Evolutionary conservation across 2,113 vertebrate genomes (phyloP), one percentile per base, ranked within the genome.

Genomic region (Paedocypris sp.): DNA sequence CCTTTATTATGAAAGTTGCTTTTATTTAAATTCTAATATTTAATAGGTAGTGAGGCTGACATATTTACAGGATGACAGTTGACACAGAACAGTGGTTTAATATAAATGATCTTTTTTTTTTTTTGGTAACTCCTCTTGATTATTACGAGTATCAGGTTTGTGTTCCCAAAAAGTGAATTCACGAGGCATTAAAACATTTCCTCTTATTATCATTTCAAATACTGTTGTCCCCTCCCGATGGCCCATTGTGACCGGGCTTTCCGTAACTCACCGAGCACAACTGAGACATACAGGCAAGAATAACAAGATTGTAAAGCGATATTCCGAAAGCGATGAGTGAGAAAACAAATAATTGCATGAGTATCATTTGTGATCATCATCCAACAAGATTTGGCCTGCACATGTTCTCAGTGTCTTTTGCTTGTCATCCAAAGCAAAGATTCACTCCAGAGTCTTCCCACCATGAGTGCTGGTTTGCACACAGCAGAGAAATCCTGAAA

Each of bases 301-400:
- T 72, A 59, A 64, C 29, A 13, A 26, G 69, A 74, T 71, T 62
- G 26, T 51, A 22, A 64, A 71, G 62, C 58, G 13, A 57, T 60
- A 42, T 18, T 46, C 38, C 56, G 71, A 57, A 31, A 60, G 64
- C 75, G 72, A 72, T 66, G 54, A 58, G 61, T 70, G 62, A 69
- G 66, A 69, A 75, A 69, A 73, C 60, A 54, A 72, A 73, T 53
- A 58, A 68, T 71, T 79, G 71, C 75, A 70, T 45, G 69, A 62
- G 43, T 65, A 72, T 74, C 68, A 60, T 79, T 75, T 72, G 50
- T 67, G 80, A 81, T 61, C 42, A 70, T 62, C 65, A 64, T 73
- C 69, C 62, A 70, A 72, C 67, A 71, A 23, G n/a, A 60, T 31
- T 52, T 69, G 64, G 70, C 68, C 47, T 48, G 58, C 48, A 48